phyloP scores from a whole-genome alignment of 2,113 vertebrate genomes.

The Python bivittatus region DNA sequence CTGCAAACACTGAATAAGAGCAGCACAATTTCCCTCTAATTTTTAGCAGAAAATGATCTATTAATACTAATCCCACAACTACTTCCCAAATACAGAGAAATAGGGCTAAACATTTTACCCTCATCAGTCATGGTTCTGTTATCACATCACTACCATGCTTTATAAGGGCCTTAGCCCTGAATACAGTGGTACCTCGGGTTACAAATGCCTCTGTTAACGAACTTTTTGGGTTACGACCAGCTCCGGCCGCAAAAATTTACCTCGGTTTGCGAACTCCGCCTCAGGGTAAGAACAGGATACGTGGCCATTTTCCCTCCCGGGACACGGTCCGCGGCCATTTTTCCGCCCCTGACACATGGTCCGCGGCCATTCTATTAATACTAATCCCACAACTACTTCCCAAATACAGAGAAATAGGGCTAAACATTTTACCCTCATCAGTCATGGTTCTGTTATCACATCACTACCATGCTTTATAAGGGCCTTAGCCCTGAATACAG shows the following conservation, averaged over 20 bases:
- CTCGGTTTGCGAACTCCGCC: too few relatives aligned
- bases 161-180: not conserved
- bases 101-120: not conserved
- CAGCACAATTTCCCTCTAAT: not conserved
- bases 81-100: not conserved
- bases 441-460: not conserved
- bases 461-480: not conserved
- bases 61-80: not conserved
- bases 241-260: too few relatives aligned
- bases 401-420: not conserved
- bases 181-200: too few relatives aligned
- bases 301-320: too few relatives aligned
- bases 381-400: not conserved
- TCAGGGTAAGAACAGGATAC: too few relatives aligned
- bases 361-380: not conserved
- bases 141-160: not conserved
- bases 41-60: not conserved
- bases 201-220: too few relatives aligned
- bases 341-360: too few relatives aligned
- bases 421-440: not conserved
- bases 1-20: not conserved
- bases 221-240: too few relatives aligned
- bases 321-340: too few relatives aligned
- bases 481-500: not conserved
- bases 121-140: not conserved